A percentile compares a stretch with the other conserved stretches of the same genome.
Conservation (phyloP, 2,888 invertebrate genomes). For the Drosophila crucigera region DNA sequence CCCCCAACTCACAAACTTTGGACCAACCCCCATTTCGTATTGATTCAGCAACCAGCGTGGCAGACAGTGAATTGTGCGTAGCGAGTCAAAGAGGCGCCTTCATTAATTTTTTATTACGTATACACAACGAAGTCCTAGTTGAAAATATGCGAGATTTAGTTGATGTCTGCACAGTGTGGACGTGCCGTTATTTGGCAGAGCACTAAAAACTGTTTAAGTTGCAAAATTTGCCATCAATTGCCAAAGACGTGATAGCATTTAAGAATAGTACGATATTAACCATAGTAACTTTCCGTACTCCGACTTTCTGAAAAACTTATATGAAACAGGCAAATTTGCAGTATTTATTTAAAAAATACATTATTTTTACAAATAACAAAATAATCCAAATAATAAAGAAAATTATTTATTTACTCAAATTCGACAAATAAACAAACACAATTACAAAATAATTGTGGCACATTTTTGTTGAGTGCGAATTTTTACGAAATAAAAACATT, state of each 20-base stretch:
- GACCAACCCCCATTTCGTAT: slow-evolving; percentile 20
- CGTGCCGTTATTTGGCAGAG: slow-evolving; percentile 20
- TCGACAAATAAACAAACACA: neutral
- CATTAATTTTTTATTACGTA: slow-evolving; percentile 55
- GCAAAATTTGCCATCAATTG: neutral
- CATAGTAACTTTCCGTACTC: neutral
- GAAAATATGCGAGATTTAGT: slow-evolving; percentile 27
- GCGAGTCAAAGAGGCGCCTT: slow-evolving; percentile 64
- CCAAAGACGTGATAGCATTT: slow-evolving; percentile 1
- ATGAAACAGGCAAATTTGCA: neutral
- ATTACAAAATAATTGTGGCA: neutral
- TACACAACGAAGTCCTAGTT: slow-evolving; percentile 35
- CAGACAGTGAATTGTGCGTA: slow-evolving; percentile 33
- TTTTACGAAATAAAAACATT: neutral
- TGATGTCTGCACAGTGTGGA: slow-evolving; percentile 1
- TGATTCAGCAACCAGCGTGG: slow-evolving; percentile 11
- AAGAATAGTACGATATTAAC: neutral
- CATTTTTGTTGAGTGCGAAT: neutral
- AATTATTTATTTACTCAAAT: neutral
- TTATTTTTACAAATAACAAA: neutral
- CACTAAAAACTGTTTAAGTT: slow-evolving; percentile 17
- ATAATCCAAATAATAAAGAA: neutral
- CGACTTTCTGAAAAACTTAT: neutral
- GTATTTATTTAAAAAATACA: neutral
- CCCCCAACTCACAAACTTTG: slow-evolving; percentile 2